Evolutionary conservation across 2,113 vertebrate genomes (phyloP).

Genomic region (Ranitomeya variabilis): DNA sequence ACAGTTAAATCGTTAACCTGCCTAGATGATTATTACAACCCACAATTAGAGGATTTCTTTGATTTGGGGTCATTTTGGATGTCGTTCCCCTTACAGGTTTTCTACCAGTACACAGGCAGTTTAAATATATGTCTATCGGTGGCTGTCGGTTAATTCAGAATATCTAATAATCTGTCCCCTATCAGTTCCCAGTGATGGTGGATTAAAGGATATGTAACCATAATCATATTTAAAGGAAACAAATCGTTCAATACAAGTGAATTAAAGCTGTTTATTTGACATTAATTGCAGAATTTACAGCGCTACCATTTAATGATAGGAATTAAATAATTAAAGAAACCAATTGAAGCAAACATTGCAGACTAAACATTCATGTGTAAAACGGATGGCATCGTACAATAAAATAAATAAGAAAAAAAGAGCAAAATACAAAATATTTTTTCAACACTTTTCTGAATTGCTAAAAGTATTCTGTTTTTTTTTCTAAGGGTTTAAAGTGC

Average conservation of each 20-base stretch:
- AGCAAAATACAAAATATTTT: slow-evolving; percentile 50
- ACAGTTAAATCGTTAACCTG: too few relatives aligned
- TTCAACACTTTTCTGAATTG: slow-evolving; percentile 65
- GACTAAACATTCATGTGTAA: slow-evolving; percentile 66
- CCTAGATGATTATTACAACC: too few relatives aligned
- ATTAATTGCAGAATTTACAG: slow-evolving; percentile 80
- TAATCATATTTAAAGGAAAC: not conserved
- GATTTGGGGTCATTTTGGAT: too few relatives aligned
- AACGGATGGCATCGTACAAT: slow-evolving; percentile 60
- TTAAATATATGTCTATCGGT: too few relatives aligned
- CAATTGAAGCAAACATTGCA: slow-evolving; percentile 67
- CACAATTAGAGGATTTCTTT: too few relatives aligned
- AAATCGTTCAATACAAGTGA: slow-evolving; percentile 63
- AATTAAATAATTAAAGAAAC: slow-evolving; percentile 70
- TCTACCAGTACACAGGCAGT: too few relatives aligned
- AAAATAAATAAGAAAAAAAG: slow-evolving; percentile 65
- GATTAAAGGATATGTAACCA: not conserved
- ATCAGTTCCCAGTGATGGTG: too few relatives aligned
- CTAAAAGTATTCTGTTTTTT: slow-evolving; percentile 60
- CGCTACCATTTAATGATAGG: slow-evolving; percentile 77
- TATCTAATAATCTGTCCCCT: too few relatives aligned
- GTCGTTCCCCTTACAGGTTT: too few relatives aligned
- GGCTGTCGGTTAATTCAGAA: too few relatives aligned
- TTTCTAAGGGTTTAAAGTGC: slow-evolving; percentile 63
- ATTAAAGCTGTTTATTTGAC: slow-evolving; percentile 80